Conservation (phyloP, 1,140 invertebrate species). For the Orussus abietinus region DNA sequence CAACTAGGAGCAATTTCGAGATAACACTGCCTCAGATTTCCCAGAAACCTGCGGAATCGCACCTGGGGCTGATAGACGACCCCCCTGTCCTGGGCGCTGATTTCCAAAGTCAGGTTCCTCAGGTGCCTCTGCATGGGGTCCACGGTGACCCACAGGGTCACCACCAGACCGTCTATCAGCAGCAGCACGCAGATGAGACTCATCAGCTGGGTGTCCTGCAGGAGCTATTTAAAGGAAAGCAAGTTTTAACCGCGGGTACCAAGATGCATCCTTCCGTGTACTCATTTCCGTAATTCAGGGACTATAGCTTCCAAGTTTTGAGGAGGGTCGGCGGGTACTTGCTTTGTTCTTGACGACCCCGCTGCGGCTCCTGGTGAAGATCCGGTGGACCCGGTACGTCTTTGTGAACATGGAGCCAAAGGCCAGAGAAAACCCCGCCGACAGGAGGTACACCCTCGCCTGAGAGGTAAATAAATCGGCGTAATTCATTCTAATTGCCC, state of each 20-base stretch:
- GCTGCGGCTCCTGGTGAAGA: conserved; percentile 71
- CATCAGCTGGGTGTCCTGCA: conserved; percentile 82
- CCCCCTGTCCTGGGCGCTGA: conserved; percentile 69
- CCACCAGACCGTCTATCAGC: conserved; percentile 72
- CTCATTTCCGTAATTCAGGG: not conserved
- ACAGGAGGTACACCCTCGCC: conserved; percentile 82
- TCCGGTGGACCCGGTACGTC: conserved; percentile 81
- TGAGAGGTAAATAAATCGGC: too few relatives aligned
- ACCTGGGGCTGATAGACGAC: conserved; percentile 87
- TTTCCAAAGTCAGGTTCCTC: conserved; percentile 78
- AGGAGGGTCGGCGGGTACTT: too few relatives aligned
- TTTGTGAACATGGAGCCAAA: conserved; percentile 90
- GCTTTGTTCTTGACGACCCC: conserved; percentile 64
- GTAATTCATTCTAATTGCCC: too few relatives aligned
- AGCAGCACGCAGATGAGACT: conserved; percentile 73
- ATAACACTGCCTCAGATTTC: too few relatives aligned
- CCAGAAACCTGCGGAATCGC: too few relatives aligned
- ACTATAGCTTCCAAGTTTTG: not conserved
- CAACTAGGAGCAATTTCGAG: too few relatives aligned
- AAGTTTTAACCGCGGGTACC: not conserved
- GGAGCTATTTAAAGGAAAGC: conserved; percentile 60
- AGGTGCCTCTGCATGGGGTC: conserved; percentile 83
- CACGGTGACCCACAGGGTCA: conserved; percentile 74
- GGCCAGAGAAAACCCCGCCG: conserved; percentile 79
- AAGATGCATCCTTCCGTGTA: too few relatives aligned